Evolutionary conservation across 2,797 vertebrate genomes (phyloP), one percentile per base, ranked within the genome.

Genomic region (Spea hammondii): DNA sequence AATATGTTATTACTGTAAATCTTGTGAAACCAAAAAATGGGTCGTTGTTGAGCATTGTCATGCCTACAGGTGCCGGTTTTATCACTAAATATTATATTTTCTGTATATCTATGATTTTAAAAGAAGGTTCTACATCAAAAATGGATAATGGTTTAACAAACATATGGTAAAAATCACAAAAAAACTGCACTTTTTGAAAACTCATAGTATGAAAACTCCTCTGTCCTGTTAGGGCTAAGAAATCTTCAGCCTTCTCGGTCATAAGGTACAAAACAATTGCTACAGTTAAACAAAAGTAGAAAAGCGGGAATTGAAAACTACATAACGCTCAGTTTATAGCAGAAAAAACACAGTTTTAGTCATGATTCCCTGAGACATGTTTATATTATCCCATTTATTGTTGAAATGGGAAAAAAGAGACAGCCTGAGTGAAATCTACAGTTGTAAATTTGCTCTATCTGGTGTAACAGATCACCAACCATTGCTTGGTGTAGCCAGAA

Each of bases 351-450:
- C 54, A 48, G 59, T 70, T 65, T 74, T 57, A 70, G 50, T 80
- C 72, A 64, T 70, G 78, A 75, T 80, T 80, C 67, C 57, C 65
- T 49, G 59, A 80, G 72, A 80, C 78, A 64, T 75, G 72, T 80
- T 80, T 80, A 80, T 80, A 75, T 75, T 70, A 59, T 70, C 59
- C 70, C 78, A 70, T 80, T 80, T 80, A 59, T 65, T 80, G 67
- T 68, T 57, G 59, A 74, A 80, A 80, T 80, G 59, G 46, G 65
- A 76, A 79, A 32, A 32, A 79, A 70, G 64, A 79, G 72, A 79
- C 72, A 75, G 65, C 4, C 72, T 70, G 78, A 80, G 59, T 65
- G 72, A 80, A 75, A 80, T 54, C 46, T 75, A 71, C 49, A 70
- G 67, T 59, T 75, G 78, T 70, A 80, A 75, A 80, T 74, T 74